phyloP scores from a whole-genome alignment of 1,140 invertebrate species.

The Anoplophora glabripennis region DNA sequence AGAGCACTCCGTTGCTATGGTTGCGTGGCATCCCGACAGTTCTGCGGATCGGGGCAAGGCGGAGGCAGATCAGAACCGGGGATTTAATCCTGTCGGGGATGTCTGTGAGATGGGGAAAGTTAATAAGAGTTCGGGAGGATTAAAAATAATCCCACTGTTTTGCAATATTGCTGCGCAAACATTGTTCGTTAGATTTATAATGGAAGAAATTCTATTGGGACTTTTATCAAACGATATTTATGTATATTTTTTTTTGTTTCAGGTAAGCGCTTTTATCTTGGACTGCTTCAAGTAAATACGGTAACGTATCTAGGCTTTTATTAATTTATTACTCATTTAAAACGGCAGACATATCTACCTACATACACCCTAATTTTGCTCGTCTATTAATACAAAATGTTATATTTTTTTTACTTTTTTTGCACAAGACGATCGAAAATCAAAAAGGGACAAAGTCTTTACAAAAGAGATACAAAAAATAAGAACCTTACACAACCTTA shows the following conservation, averaged over 20 bases:
- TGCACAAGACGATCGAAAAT: too few species aligned
- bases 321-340: too few species aligned
- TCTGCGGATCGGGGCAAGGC: slow-evolving; percentile 23
- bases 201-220: slow-evolving; percentile 4
- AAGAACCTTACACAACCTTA: too few species aligned
- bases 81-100: slow-evolving; percentile 48
- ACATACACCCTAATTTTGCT: too few species aligned
- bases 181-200: slow-evolving; percentile 17
- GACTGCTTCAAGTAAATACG: neutral
- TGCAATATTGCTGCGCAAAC: slow-evolving; percentile 47
- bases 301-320: slow-evolving; percentile 1
- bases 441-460: too few species aligned
- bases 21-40: slow-evolving; percentile 49
- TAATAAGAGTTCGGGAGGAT: slow-evolving; percentile 51
- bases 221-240: neutral
- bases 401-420: too few species aligned
- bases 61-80: slow-evolving; percentile 37
- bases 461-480: too few species aligned
- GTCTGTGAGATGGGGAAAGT: slow-evolving; percentile 45
- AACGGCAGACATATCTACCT: too few species aligned
- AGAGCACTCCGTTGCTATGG: slow-evolving; percentile 50
- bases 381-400: too few species aligned
- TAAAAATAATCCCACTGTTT: slow-evolving; percentile 51
- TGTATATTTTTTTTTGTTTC: slow-evolving; percentile 6
- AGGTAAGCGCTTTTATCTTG: neutral